Base-by-base conservation (phyloP, 2,797 vertebrate genomes). In the Octomys mimax region DNA sequence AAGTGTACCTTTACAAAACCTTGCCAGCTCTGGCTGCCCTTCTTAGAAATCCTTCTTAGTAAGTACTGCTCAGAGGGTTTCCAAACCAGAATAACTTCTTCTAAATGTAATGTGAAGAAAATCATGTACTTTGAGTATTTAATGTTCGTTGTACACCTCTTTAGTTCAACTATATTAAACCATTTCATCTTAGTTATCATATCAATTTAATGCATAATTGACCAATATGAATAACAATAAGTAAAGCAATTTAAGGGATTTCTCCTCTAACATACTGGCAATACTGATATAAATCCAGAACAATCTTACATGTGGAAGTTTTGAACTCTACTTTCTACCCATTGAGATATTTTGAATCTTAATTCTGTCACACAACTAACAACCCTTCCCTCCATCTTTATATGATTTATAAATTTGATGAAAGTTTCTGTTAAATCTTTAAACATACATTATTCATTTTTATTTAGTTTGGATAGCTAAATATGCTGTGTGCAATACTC, bases 321-420 rank as follows among this genome's bases (percentile, higher is more conserved):
- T 66, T 57, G 33, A 87, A 73, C 19, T 77, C 39, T 31, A 62
- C 57, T 92, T 87, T 89, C 11, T 91, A 42, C 22, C 22, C 31
- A 64, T 36, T 84, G 28, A 59, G 22, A 59, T 85, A 90, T 84
- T 94, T 97, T 49, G 18, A 92, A 62, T 81, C 18, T 77, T 92
- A 62, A 77, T 64, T 49, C 24, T 87, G 5, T 39, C 61, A 24
- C 46, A 42, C 0, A 46, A 28, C 12, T 87, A 39, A 70, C 1
- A 88, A 10, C 0, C 5, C 7, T 83, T 83, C 80, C 36, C 77
- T 36, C 36, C 19, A 89, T 68, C 5, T 70, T 96, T 9, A 46
- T 22, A 64, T 54, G 71, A 86, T 87, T 94, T 87, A 87, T n/a
- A 93, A 75, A 85, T 71, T 85, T 89, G 49, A 88, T 73, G 71